Evolutionary conservation across 2,888 invertebrate genomes (phyloP), one percentile per base, ranked within the genome.

Genomic region (Orchesella flavescens): DNA sequence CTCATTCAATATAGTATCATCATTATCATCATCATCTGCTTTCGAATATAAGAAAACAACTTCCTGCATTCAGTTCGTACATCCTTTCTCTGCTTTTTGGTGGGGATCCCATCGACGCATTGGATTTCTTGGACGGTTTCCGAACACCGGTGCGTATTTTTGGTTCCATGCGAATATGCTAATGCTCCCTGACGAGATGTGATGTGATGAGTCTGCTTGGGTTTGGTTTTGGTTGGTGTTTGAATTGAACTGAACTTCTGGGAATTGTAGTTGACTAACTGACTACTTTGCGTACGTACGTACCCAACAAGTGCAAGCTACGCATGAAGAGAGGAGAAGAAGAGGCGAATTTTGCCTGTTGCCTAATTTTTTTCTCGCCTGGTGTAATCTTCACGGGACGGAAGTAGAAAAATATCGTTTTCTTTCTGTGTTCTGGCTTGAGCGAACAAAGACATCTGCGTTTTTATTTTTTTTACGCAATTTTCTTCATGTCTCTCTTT

Each of bases 361-460:
- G 49, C 12, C 49, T 49, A 7, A 7, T 49, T 49, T n/a, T 49
- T 49, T 10, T 49, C 10, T n/a, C n/a, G 49, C n/a, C 15, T 49
- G n/a, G 49, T n/a, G 49, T 49, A 49, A 49, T 49, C 49, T 49
- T 61, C 61, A 59, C 10, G 59, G 72, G 73, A 73, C 73, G 73
- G 73, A 73, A 73, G 59, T 73, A 23, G 73, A 73, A 57, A 34
- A 57, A 72, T 65, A 66, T 44, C 66, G 17, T 46, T 44, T 21
- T 46, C 12, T 24, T n/a, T 65, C 24, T 46, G 21, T 21, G 21
- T 17, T 65, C 24, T 46, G 21, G 46, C 46, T 17, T 65, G 23
- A 63, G 59, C 21, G 75, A 81, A 75, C 81, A 81, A 81, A 81
- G 72, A 79, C 75, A 81, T 81, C 74, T 81, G 81, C 73, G 61